Percentiles rank a stretch among this genome's conserved stretches.
Conservation (phyloP, 2,113 vertebrate species). For the pig (Sus scrofa) region DNA sequence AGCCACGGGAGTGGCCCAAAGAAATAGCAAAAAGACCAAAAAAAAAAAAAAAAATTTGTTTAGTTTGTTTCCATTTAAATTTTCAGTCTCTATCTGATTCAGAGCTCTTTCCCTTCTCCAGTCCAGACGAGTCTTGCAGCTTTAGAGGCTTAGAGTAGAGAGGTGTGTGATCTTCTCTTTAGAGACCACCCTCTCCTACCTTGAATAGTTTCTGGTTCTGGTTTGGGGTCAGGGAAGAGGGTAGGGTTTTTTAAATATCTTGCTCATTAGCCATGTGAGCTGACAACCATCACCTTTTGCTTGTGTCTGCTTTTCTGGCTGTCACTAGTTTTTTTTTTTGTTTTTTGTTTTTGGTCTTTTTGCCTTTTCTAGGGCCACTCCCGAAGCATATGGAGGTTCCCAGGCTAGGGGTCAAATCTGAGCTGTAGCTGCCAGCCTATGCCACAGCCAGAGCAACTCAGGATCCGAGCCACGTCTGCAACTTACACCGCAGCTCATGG, state of each 20-base stretch:
- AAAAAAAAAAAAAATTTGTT: no score
- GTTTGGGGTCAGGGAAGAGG: neutral
- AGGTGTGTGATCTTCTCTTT: neutral
- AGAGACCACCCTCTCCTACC: neutral
- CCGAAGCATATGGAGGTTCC: no score
- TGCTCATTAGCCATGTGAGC: neutral
- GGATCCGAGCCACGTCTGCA: no score
- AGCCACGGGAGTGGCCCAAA: no score
- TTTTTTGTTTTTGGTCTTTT: no score
- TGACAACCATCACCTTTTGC: neutral
- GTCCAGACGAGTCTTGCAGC: neutral
- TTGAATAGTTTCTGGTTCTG: neutral
- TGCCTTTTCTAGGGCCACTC: no score
- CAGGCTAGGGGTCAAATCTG: no score
- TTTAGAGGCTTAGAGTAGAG: neutral
- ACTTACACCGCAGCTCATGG: no score
- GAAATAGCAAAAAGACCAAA: no score
- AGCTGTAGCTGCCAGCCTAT: no score
- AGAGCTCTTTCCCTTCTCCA: neutral
- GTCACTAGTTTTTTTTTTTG: no score
- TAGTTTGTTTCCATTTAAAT: conserved; percentile 35
- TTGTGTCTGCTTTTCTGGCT: neutral
- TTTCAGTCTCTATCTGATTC: neutral
- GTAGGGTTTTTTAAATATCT: neutral
- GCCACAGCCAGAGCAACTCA: no score